Base-by-base conservation (phyloP, 2,113 vertebrate genomes). In the Isurus oxyrinchus region DNA sequence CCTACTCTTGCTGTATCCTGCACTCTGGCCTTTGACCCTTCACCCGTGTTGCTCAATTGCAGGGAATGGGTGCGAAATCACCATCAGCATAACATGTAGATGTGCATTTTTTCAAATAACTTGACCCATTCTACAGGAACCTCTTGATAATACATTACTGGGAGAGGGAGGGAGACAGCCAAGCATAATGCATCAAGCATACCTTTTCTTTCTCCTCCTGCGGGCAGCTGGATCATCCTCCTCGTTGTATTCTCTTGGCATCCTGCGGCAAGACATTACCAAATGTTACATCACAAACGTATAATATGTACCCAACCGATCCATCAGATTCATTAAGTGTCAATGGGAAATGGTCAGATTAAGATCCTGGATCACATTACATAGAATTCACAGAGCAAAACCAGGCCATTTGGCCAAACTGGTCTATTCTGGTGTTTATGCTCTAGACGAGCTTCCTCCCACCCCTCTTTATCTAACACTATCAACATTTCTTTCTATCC, bases 201-300 rank as follows among this genome's bases (percentile, higher is more conserved):
- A 99, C 99, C 99, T 99, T 97, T 99, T 99, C 97, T 99, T 99
- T 97, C 99, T 99, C 96, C 99, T 98, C 96, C 99, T 98, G 81
- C 99, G 98, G n/a, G 99, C 99, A 81, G 99, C 99, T 88, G 99
- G 99, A 97, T 99, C 99, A 97, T 99, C 99, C 97, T 99, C 99
- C 97, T 99, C 99, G 0, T 99, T 99, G 97, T 99, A 99, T 97
- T 99, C 99, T 97, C 98, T 98, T n/a, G 99, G 99, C 99, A 99
- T 99, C 97, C 99, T 99, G 97, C 31, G 97, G 96, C 96, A n/a
- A 88, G 7, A 0, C 0, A 97, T 31, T 19, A 66, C 16, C 90
- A 63, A 63, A 94, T 31, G n/a, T 94, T 94, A n/a, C 10, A 94
- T 63, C 61, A 94, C 59, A 94, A 84, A 84, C n/a, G 40, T 19